A percentile compares a stretch with the other conserved stretches of the same genome.
Evolutionary conservation across 2,113 vertebrate species (phyloP).

Genomic region (Pithys albifrons): DNA sequence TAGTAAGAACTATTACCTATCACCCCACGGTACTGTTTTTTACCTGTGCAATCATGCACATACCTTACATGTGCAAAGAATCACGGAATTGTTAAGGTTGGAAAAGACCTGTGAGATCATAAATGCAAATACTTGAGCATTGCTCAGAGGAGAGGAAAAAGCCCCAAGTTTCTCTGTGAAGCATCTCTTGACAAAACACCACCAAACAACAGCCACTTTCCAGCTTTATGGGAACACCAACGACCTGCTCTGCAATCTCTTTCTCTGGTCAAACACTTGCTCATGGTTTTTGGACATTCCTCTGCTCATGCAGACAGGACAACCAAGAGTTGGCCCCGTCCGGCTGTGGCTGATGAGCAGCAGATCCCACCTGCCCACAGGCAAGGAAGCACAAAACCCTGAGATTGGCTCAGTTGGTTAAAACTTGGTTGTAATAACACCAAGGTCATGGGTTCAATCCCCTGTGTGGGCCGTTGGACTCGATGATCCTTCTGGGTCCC

Average conservation of each 20-base stretch:
- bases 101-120: neutral
- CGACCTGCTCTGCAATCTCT: neutral
- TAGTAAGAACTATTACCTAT: neutral
- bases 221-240: neutral
- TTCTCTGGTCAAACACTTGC: neutral
- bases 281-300: neutral
- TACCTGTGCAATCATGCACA: neutral
- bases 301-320: accelerated
- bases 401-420: no score
- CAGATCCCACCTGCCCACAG: neutral
- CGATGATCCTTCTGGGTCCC: no score
- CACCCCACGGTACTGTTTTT: neutral
- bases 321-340: neutral
- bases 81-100: neutral
- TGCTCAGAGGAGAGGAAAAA: neutral
- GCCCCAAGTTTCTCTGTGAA: neutral
- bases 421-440: no score
- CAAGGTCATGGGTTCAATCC: no score
- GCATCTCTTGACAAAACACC: neutral
- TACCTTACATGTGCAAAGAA: neutral
- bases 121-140: neutral
- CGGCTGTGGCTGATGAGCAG: neutral
- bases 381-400: neutral
- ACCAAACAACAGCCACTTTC: neutral
- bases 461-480: no score